phyloP scores from a whole-genome alignment of 2,113 vertebrate species.

The Rhinichthys klamathensis region DNA sequence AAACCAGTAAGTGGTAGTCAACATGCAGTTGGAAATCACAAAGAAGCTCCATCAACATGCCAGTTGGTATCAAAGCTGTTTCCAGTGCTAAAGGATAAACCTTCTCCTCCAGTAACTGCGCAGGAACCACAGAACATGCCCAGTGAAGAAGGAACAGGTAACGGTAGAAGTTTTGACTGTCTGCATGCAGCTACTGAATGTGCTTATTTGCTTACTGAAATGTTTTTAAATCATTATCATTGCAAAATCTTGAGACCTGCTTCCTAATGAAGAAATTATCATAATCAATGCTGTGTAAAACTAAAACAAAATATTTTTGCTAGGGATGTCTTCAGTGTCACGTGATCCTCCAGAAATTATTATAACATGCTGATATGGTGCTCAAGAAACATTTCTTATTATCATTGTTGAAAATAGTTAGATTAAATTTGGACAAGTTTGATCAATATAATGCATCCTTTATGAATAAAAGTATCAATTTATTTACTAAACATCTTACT shows the following conservation, averaged over 20 bases:
- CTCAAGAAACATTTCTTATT: not conserved
- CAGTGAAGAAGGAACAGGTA: constrained; percentile 74
- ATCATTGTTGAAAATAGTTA: not conserved
- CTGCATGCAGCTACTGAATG: not conserved
- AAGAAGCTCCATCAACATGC: constrained; percentile 75
- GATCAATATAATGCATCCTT: too few relatives aligned
- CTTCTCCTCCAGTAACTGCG: constrained; percentile 60
- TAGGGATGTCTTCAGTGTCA: not conserved
- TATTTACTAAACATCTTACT: not conserved
- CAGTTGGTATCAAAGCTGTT: constrained; percentile 88
- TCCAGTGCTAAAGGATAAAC: constrained; percentile 85
- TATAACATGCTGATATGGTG: not conserved
- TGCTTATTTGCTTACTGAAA: not conserved
- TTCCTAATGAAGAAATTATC: too few relatives aligned
- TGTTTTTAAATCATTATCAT: not conserved
- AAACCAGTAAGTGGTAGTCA: constrained; percentile 54
- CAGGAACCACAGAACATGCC: constrained; percentile 61
- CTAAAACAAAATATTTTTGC: too few relatives aligned
- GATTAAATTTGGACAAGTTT: too few relatives aligned
- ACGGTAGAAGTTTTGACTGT: constrained; percentile 52
- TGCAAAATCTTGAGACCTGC: too few relatives aligned
- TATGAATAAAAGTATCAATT: not conserved
- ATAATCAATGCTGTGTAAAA: too few relatives aligned
- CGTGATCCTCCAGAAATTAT: not conserved
- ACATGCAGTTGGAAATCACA: constrained; percentile 48